These are phyloP conservation scores for Nymphicus hollandicus DNA, from an alignment of 2,113 vertebrate genomes.

Conservation along the genomic window DNA sequence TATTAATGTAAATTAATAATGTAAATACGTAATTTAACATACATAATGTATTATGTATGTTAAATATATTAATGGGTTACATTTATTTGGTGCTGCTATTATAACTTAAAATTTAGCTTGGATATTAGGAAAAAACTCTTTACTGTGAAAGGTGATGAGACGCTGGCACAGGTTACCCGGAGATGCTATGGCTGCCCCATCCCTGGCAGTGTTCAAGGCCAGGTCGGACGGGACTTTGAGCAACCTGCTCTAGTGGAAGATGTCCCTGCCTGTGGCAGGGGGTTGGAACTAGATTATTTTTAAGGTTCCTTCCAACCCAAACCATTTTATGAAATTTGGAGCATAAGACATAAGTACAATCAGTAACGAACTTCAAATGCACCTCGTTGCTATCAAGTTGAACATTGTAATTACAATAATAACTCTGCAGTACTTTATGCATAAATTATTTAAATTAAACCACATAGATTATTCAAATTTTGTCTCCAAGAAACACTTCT, in stretches of 20 bases:
- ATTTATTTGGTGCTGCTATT: too few species aligned
- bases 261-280: neutral
- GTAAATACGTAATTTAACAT: too few species aligned
- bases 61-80: too few species aligned
- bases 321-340: conserved; percentile 12
- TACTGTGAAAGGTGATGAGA: neutral
- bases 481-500: conserved; percentile 75
- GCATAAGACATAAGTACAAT: conserved; percentile 45
- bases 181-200: neutral
- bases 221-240: neutral
- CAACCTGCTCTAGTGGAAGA: neutral
- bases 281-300: neutral
- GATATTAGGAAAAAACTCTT: neutral
- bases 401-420: conserved; percentile 75
- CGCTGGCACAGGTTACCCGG: neutral
- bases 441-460: conserved; percentile 79
- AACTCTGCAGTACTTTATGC: conserved; percentile 63
- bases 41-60: too few species aligned
- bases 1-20: too few species aligned
- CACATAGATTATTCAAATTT: conserved; percentile 76
- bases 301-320: neutral
- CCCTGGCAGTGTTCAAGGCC: neutral
- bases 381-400: conserved; percentile 31
- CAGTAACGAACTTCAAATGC: conserved; percentile 68
- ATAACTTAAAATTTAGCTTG: neutral